Conservation (phyloP, 2,797 vertebrate species). For the Danionella dracula region DNA sequence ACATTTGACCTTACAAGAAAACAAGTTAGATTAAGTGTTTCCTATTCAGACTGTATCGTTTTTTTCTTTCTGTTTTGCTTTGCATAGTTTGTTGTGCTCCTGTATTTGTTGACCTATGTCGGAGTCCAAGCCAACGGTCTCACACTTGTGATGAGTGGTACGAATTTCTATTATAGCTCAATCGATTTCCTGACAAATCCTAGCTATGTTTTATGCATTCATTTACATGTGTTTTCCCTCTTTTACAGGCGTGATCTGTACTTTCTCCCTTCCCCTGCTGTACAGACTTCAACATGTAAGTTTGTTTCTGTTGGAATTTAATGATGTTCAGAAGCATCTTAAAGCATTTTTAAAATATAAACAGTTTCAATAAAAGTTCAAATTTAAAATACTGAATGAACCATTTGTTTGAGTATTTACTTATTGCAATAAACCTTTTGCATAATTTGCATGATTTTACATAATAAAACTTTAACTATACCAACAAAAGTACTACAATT, state of each 20-base stretch:
- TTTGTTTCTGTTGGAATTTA: not conserved
- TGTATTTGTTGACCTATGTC: conserved; percentile 84
- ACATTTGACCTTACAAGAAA: too few relatives aligned
- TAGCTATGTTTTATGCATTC: not conserved
- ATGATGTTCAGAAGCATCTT: too few relatives aligned
- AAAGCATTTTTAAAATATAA: too few relatives aligned
- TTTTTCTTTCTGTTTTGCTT: not conserved
- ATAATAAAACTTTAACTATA: too few relatives aligned
- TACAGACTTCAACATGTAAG: conserved; percentile 87
- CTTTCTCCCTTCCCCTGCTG: conserved; percentile 84
- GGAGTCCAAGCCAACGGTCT: conserved; percentile 79
- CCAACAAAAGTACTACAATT: too few relatives aligned
- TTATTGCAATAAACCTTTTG: too few relatives aligned
- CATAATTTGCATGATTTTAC: too few relatives aligned
- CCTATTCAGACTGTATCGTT: not conserved
- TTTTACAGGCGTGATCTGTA: conserved; percentile 73
- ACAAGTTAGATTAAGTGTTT: too few relatives aligned
- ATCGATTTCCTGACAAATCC: not conserved
- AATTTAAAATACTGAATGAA: too few relatives aligned
- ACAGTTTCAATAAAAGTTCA: too few relatives aligned
- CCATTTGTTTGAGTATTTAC: too few relatives aligned
- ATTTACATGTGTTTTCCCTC: conserved; percentile 2
- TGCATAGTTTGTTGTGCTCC: conserved; percentile 76
- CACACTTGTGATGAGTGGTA: conserved; percentile 82
- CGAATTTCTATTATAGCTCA: conserved; percentile 39